Base-by-base conservation (phyloP, 2,113 vertebrate species). In the Rissa tridactyla region DNA sequence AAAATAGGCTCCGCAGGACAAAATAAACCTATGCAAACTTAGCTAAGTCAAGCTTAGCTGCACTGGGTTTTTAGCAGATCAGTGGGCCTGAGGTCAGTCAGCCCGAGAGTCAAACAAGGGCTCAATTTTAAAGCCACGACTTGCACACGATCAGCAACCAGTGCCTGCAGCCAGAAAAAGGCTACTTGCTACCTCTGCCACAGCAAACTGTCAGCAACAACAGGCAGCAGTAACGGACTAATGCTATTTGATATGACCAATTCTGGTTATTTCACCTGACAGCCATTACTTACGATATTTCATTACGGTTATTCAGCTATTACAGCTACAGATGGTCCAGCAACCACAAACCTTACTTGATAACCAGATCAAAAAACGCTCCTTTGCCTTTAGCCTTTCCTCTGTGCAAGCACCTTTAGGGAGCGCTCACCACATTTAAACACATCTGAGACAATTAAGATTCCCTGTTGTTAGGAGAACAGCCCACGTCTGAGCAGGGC, bases 401-500 rank as follows among this genome's bases (percentile, higher is more conserved):
- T 58, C 38, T 70, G 26, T 54, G 51, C 15, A 75, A 64, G 29
- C 22, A 72, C 38, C 30, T 42, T 85, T 58, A 52, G 68, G 34
- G 68, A 84, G 61, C 29, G 16, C 12, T 86, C 42, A 40, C 27
- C 42, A 23, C 2, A 1, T 22, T 54, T 70, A 70, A 54, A 70
- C 5, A 19, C 34, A 47, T 36, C 16, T 58, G 26, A 76, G 62
- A 54, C 12, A 55, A 83, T 52, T 36, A 65, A 65, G 26, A 26
- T 9, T 81, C 22, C 18, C 34, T 47, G 3, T 65, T 44, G 26
- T 27, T 51, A 80, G 29, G 29, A 54, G 54, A 85, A 89, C 1
- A 5, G 34, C 44, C 22, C 36, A 34, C 0, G 0, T n/a, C n/a
- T 80, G 21, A 69, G 38, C 38, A 38, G 27, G 29, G 22, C 6